Evolutionary conservation across 23 tunicate genomes (phyloP), one percentile per base, ranked within the genome.

Genomic region (Styela clava): DNA sequence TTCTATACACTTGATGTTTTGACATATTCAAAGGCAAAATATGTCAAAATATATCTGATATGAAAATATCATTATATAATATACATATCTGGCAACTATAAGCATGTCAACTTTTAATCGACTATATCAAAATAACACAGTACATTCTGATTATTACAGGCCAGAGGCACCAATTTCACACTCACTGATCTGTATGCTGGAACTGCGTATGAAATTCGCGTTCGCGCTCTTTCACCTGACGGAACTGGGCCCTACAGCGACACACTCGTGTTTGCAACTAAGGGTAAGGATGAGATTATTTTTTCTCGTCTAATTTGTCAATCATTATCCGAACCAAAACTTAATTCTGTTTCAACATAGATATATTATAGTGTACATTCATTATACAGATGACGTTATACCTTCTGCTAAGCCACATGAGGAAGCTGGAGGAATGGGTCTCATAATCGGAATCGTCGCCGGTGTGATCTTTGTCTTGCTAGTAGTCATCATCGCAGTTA

Each of bases 161-260:
- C 69, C 19, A 22, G 67, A 3, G 51, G 67, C 37, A 25, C 52
- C 2, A 90, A 90, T 83, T 63, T 62, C 20, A 90, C 95, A 23
- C 65, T 90, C 18, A 35, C 51, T 0, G 82, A 80, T 0, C 64
- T 90, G 68, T 26, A 12, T 28, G 69, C 86, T n/a, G 86, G 44
- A 16, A 74, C 83, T 18, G 34, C 74, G 2, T 90, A 90, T 35
- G 79, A 52, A 33, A 73, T 85, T 31, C 72, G 63, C 34, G 82
- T 90, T 69, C 86, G 95, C n/a, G 95, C 89, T 27, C 79, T 63
- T 5, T 25, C 83, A 3, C 29, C 79, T 18, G 70, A 62, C 32
- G 89, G 95, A 19, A 35, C 20, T 35, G 89, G 95, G 2, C 83
- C 44, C 16, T 90, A 73, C 74, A 85, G 95, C 52, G 68, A 67